Evolutionary conservation across 30 jellyfish, hydroid and myxozoan species (phyloP), one percentile per base, ranked within the genome.

Genomic region (Hydractinia symbiolongicarpus): DNA sequence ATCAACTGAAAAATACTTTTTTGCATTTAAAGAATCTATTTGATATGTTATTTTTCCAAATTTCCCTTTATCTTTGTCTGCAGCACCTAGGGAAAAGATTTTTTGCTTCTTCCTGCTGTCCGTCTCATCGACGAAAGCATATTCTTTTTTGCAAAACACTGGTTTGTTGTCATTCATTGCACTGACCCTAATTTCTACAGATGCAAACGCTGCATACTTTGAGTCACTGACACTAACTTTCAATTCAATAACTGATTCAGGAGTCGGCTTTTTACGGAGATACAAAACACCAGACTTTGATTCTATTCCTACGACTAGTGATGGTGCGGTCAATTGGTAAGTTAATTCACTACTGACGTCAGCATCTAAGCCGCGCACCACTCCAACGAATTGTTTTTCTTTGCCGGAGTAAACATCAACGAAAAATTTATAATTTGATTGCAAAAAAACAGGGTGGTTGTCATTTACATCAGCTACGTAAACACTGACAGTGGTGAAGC

Each of bases 341-440:
- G 84, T 82, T 40, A 94, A 54, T n/a, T 66, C 54, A 0, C 84
- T 20, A 81, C 57, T 79, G 16, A 30, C 73, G 72, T 94, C 99
- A 0, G 84, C 81, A 79, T 94, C 99, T 5, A 72, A 44, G 44
- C 96, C 96, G 15, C 80, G 75, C 5, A 94, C 96, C 66, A 81
- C 82, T 13, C 99, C 99, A 72, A 94, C 68, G 67, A 94, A 94
- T 77, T 94, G 99, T 6, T 88, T 91, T 11, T 79, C 70, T 51
- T 67, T 56, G 49, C 53, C 78, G 58, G 71, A 84, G 14, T 81
- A 61, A 0, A 40, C 84, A 14, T 88, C 95, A 50, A 85, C 96
- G 44, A 79, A 56, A 75, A 88, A 93, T 30, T 78, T 55, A 83
- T 82, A 88, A 4, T 68, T 54, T 20, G 51, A 44, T 54, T 67